Conservation (phyloP, 2,113 vertebrate genomes). For the Myanophis thanlyinensis region DNA sequence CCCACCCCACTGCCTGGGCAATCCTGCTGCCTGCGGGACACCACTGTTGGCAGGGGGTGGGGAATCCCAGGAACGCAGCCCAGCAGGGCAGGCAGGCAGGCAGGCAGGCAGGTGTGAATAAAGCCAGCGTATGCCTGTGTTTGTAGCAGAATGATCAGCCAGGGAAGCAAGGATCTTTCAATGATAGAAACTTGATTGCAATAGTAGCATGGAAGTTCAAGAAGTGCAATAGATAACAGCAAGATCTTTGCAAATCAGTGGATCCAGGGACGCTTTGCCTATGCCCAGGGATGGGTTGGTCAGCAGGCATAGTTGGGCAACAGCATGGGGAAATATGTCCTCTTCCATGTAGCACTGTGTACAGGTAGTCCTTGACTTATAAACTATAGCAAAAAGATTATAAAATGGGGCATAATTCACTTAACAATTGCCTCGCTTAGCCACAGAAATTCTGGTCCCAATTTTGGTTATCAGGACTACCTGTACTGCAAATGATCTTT, state of each 20-base stretch:
- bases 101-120: neutral
- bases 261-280: neutral
- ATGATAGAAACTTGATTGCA: neutral
- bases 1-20: slow-evolving; percentile 51
- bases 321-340: neutral
- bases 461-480: neutral
- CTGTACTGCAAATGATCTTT: neutral
- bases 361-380: neutral
- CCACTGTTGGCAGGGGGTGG: neutral
- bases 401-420: neutral
- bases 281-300: neutral
- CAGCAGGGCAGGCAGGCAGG: neutral
- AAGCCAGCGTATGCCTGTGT: neutral
- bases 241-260: neutral
- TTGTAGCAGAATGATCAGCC: neutral
- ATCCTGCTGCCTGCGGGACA: slow-evolving; percentile 15
- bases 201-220: neutral
- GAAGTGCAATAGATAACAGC: neutral
- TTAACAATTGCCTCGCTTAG: neutral
- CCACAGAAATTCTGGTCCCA: neutral
- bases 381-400: neutral
- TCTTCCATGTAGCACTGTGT: neutral
- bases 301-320: neutral
- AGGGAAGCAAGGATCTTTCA: neutral
- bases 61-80: slow-evolving; percentile 32